Conservation (phyloP, 1,140 invertebrate species). For the Harpegnathos saltator region DNA sequence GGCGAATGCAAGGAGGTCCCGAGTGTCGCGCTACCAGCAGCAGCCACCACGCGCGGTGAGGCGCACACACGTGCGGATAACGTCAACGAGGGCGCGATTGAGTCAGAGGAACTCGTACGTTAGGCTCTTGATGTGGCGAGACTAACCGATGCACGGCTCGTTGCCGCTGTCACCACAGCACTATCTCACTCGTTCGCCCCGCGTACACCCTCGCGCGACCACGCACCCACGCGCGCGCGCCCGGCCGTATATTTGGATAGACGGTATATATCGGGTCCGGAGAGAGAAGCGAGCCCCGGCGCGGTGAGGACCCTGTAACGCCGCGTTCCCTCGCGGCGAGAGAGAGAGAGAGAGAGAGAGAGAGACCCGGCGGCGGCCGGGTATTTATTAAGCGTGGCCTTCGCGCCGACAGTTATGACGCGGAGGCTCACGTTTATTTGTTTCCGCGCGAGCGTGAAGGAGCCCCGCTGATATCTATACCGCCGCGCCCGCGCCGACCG, state of each 20-base stretch:
- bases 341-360: too few species aligned
- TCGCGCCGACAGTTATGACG: conserved; percentile 78
- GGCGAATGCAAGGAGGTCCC: conserved; percentile 37
- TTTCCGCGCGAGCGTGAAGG: conserved; percentile 23
- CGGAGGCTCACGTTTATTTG: conserved; percentile 68
- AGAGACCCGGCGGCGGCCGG: too few species aligned
- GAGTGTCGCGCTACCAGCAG: conserved; percentile 25
- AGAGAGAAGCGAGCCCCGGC: too few species aligned
- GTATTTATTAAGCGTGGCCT: conserved; percentile 76
- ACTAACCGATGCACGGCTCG: conserved; percentile 85
- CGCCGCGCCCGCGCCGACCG: neutral
- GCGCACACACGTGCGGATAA: conserved; percentile 35
- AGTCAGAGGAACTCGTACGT: conserved; percentile 63
- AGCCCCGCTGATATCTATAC: conserved; percentile 64
- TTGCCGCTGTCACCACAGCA: conserved; percentile 83
- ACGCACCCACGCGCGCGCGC: conserved; percentile 21
- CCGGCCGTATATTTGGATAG: conserved; percentile 45
- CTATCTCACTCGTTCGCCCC: conserved; percentile 80
- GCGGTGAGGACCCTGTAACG: neutral
- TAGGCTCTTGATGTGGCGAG: conserved; percentile 83
- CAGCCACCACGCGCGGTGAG: neutral
- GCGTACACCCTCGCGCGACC: conserved; percentile 43
- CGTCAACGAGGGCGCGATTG: conserved; percentile 60
- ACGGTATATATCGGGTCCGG: conserved; percentile 49
- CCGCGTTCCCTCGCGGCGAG: conserved; percentile 61